Percentiles rank a stretch among this genome's conserved stretches.
These are phyloP conservation scores for Mallotus villosus DNA, from an alignment of 2,797 vertebrate species.

Conservation along the genomic window DNA sequence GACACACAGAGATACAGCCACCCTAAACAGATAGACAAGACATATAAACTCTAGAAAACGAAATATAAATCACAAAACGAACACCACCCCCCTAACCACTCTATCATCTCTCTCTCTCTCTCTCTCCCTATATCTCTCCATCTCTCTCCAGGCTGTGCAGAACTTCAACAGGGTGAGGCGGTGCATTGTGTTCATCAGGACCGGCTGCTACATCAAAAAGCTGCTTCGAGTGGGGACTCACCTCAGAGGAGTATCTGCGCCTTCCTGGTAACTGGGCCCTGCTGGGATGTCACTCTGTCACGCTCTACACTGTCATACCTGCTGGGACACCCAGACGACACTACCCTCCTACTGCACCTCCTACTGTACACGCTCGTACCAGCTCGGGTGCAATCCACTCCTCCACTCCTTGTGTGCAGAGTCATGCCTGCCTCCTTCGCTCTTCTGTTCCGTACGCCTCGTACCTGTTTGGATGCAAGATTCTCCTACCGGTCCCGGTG, in stretches of 20 bases:
- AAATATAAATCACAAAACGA: no score
- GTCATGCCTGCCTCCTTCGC: no score
- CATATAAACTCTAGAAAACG: no score
- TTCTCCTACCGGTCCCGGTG: no score
- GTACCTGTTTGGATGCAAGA: no score
- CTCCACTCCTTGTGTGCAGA: no score
- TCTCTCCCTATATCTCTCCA: constrained; percentile 19
- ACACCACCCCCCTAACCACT: neutral
- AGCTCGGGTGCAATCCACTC: no score
- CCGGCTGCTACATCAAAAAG: constrained; percentile 94
- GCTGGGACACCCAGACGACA: neutral
- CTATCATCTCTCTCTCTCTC: constrained; percentile 17
- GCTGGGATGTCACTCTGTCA: neutral
- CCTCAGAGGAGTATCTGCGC: constrained; percentile 95
- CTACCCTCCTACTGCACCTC: no score
- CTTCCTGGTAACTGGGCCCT: constrained; percentile 82
- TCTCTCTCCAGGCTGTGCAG: constrained; percentile 80
- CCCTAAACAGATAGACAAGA: no score
- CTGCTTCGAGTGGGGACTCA: constrained; percentile 98
- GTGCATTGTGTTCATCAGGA: constrained; percentile 88
- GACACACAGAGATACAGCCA: no score
- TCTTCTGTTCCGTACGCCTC: no score
- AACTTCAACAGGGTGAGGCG: constrained; percentile 90
- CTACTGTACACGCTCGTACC: no score
- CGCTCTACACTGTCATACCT: constrained; percentile 23